A percentile compares a stretch with the other conserved stretches of the same genome.
Evolutionary conservation across 35 echinoderm and acorn worm species (phyloP).

Genomic region (Apostichopus japonicus): DNA sequence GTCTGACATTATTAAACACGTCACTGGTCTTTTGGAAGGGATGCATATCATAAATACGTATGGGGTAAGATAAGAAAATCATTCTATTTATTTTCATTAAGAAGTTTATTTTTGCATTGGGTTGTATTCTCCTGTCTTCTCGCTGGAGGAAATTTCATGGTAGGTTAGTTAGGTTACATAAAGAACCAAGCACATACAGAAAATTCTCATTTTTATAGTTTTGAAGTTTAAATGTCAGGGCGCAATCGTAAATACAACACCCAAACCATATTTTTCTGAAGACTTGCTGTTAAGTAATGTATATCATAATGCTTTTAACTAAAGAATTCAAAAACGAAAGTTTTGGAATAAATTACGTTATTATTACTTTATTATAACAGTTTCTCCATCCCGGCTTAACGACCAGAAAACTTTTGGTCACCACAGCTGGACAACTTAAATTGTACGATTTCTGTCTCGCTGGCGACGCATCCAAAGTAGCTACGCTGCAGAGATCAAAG

Average conservation of each 20-base stretch:
- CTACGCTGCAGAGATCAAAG: background rate
- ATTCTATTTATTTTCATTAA: too few relatives aligned
- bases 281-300: too few relatives aligned
- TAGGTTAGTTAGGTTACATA: too few relatives aligned
- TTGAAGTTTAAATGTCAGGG: background rate
- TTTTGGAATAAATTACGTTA: too few relatives aligned
- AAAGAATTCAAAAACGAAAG: too few relatives aligned
- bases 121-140: too few relatives aligned
- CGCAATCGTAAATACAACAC: too few relatives aligned
- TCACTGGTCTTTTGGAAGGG: background rate
- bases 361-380: background rate
- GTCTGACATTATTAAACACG: constrained; percentile 8
- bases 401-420: background rate
- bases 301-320: too few relatives aligned
- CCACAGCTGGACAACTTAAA: background rate
- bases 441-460: constrained; percentile 35
- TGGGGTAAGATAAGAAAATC: background rate
- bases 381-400: constrained; percentile 8
- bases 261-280: too few relatives aligned
- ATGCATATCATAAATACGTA: background rate
- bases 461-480: background rate
- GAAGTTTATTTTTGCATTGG: too few relatives aligned
- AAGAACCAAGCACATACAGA: too few relatives aligned
- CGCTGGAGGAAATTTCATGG: too few relatives aligned
- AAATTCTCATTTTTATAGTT: background rate